Percentiles rank a stretch among this genome's conserved stretches.
These are phyloP conservation scores for Varanus komodoensis DNA, from an alignment of 2,113 vertebrate species.

Conservation along the genomic window DNA sequence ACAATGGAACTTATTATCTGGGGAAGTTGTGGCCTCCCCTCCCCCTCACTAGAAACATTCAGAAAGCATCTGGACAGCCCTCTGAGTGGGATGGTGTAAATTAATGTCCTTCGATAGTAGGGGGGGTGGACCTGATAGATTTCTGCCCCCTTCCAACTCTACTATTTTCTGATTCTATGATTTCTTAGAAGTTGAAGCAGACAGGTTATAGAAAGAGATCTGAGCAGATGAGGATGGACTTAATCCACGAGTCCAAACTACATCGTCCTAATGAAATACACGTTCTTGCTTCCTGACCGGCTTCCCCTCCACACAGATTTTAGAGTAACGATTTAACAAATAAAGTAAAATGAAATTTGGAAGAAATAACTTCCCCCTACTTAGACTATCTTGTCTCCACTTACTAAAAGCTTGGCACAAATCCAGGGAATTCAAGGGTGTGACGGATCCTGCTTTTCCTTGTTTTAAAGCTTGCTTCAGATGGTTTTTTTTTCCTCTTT, in stretches of 20 bases:
- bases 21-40: no score
- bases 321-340: constrained; percentile 28
- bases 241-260: constrained; percentile 62
- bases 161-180: no score
- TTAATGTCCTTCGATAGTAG: no score
- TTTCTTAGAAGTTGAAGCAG: no score
- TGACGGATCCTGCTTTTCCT: constrained; percentile 49
- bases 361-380: neutral
- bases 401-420: constrained; percentile 52
- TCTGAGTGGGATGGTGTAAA: no score
- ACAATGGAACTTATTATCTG: no score
- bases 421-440: constrained; percentile 47
- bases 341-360: neutral
- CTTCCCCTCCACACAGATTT: neutral
- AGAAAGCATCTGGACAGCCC: no score
- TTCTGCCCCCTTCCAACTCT: no score
- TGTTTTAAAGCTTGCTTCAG: neutral
- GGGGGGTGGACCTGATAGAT: no score
- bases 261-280: constrained; percentile 66
- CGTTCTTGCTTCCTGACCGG: constrained; percentile 50
- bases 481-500: no score
- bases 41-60: no score
- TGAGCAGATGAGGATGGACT: constrained; percentile 50
- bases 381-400: constrained; percentile 24
- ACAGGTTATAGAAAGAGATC: neutral